Conservation (phyloP, 2,113 vertebrate genomes). For the Stercorarius parasiticus region DNA sequence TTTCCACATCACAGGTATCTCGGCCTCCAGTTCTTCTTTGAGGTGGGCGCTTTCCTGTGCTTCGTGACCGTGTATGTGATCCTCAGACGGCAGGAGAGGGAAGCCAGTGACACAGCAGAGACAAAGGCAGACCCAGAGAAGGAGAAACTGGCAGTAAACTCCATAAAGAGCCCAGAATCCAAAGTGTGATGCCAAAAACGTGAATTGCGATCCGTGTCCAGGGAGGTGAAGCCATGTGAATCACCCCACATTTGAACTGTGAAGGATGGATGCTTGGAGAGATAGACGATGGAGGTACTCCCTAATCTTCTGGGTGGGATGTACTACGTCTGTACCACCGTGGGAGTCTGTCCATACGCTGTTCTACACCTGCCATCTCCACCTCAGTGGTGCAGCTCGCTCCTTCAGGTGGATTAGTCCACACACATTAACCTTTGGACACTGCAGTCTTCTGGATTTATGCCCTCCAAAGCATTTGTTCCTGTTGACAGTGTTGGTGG, state of each 20-base stretch:
- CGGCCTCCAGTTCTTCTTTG: slow-evolving; percentile 81
- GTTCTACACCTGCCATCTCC: neutral
- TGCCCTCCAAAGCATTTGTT: neutral
- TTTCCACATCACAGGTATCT: slow-evolving; percentile 72
- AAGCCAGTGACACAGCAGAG: neutral
- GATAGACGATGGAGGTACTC: neutral
- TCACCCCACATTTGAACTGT: neutral
- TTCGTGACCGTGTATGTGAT: slow-evolving; percentile 70
- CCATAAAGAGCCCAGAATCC: neutral
- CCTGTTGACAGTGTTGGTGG: neutral
- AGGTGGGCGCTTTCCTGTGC: slow-evolving; percentile 72
- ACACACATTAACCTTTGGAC: neutral
- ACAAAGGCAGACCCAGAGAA: neutral
- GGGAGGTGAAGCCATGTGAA: neutral
- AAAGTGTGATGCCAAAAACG: neutral
- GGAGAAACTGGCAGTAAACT: neutral
- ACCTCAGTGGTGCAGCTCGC: neutral
- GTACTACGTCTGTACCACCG: neutral
- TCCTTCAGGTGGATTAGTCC: neutral
- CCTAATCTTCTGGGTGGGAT: neutral
- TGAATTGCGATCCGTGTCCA: fast-evolving
- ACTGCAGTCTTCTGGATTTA: neutral
- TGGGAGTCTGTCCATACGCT: fast-evolving
- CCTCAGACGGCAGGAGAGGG: slow-evolving; percentile 61
- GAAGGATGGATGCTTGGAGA: neutral